Evolutionary conservation across 2,113 vertebrate genomes (phyloP).

Genomic region (Muntiacus reevesi): DNA sequence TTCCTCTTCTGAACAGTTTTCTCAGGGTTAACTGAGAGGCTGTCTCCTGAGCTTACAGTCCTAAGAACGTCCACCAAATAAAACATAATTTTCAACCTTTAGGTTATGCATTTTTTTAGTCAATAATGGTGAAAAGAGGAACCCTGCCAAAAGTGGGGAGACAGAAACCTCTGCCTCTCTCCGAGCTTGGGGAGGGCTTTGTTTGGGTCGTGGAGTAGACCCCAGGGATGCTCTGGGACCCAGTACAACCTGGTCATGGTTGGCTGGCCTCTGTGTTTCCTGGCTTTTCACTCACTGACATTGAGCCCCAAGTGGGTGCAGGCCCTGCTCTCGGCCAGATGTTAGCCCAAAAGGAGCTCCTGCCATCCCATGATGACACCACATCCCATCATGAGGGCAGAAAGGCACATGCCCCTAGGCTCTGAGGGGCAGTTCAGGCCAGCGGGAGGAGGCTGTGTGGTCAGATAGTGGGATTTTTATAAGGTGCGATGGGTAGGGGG

Average conservation of each 20-base stretch:
- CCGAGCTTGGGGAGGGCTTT: neutral
- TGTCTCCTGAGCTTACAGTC: neutral
- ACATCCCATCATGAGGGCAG: neutral
- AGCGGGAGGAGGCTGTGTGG: neutral
- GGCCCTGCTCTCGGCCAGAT: neutral
- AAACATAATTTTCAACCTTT: neutral
- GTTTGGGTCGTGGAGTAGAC: neutral
- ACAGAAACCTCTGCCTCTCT: slow-evolving; percentile 60
- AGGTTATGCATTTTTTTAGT: neutral
- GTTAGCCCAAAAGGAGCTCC: neutral
- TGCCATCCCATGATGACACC: fast-evolving
- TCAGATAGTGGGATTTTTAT: neutral
- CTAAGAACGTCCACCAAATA: neutral
- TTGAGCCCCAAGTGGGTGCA: neutral
- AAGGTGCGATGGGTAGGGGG: neutral
- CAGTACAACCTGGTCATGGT: fast-evolving
- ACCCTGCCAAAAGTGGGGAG: slow-evolving; percentile 54
- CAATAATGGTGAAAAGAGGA: slow-evolving; percentile 51
- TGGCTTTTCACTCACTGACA: neutral
- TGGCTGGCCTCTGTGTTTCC: neutral
- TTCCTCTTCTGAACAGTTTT: neutral
- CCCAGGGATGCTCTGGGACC: neutral
- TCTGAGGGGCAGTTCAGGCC: neutral
- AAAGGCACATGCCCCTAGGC: neutral
- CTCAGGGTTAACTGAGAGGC: neutral